phyloP scores from a whole-genome alignment of 1,140 invertebrate species.

The Meloidogyne floridensis region DNA sequence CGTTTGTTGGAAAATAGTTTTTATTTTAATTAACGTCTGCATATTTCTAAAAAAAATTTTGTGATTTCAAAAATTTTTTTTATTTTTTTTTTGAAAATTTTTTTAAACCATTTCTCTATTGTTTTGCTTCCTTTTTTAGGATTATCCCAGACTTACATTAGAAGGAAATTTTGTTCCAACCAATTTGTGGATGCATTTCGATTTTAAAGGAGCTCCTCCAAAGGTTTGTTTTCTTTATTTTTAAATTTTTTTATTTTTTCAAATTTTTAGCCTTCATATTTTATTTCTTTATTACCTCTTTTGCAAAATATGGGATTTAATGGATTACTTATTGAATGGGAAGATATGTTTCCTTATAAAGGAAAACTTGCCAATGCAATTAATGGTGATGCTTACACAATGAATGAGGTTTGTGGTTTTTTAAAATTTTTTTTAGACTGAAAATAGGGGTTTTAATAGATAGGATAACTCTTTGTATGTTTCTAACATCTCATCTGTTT shows the following conservation, averaged over 20 bases:
- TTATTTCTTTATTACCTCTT: conserved; percentile 76
- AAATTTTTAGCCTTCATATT: conserved; percentile 68
- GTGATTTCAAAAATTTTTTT: too few species aligned
- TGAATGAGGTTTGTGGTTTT: conserved; percentile 71
- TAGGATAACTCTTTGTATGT: too few species aligned
- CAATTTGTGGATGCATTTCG: conserved; percentile 77
- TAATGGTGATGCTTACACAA: conserved; percentile 78
- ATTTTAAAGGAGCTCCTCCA: conserved; percentile 83
- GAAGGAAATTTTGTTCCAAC: conserved; percentile 63
- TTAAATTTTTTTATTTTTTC: background rate
- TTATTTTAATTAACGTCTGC: too few species aligned
- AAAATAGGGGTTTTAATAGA: too few species aligned
- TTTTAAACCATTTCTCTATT: too few species aligned
- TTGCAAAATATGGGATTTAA: conserved; percentile 80
- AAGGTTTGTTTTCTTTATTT: conserved; percentile 64
- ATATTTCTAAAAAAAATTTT: too few species aligned
- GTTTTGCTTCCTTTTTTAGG: background rate
- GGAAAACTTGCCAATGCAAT: conserved; percentile 74
- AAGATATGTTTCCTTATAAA: conserved; percentile 93
- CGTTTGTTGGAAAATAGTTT: too few species aligned
- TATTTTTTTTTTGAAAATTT: too few species aligned
- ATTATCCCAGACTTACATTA: conserved; percentile 53
- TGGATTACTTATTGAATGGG: conserved; percentile 88
- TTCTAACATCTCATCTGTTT: too few species aligned
- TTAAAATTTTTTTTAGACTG: conserved; percentile 69